Conservation (phyloP, 2,888 invertebrate species). For the Ligdia adustata region DNA sequence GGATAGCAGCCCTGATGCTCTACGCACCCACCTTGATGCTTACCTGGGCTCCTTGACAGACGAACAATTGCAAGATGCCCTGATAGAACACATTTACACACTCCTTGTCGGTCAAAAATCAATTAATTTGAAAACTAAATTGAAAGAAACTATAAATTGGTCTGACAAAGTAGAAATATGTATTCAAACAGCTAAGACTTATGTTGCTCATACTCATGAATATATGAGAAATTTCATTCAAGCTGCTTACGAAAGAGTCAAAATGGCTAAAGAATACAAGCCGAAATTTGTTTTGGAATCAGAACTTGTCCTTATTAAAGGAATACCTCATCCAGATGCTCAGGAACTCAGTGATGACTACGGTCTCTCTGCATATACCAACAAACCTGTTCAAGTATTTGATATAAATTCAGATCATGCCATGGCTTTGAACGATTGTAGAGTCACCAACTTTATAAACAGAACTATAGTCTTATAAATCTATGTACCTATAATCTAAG, state of each 20-base stretch:
- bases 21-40: slow-evolving; percentile 42
- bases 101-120: slow-evolving; percentile 37
- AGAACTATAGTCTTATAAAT: slow-evolving; percentile 28
- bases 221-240: slow-evolving; percentile 37
- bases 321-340: slow-evolving; percentile 39
- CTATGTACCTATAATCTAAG: background rate
- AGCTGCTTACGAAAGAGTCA: slow-evolving; percentile 40
- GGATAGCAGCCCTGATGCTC: slow-evolving; percentile 51
- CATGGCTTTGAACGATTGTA: slow-evolving; percentile 38
- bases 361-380: slow-evolving; percentile 41
- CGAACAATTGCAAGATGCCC: slow-evolving; percentile 38
- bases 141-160: slow-evolving; percentile 35
- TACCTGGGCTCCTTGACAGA: slow-evolving; percentile 43
- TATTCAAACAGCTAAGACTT: slow-evolving; percentile 27
- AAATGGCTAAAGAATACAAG: slow-evolving; percentile 39
- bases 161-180: slow-evolving; percentile 37
- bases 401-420: slow-evolving; percentile 43
- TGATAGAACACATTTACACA: slow-evolving; percentile 42
- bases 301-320: slow-evolving; percentile 47
- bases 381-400: slow-evolving; percentile 39
- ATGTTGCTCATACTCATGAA: slow-evolving; percentile 34
- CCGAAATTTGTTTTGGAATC: slow-evolving; percentile 45
- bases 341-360: slow-evolving; percentile 40
- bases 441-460: slow-evolving; percentile 46
- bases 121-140: slow-evolving; percentile 28